Conservation (phyloP, 2,888 invertebrate species). For the Xanthia togata region DNA sequence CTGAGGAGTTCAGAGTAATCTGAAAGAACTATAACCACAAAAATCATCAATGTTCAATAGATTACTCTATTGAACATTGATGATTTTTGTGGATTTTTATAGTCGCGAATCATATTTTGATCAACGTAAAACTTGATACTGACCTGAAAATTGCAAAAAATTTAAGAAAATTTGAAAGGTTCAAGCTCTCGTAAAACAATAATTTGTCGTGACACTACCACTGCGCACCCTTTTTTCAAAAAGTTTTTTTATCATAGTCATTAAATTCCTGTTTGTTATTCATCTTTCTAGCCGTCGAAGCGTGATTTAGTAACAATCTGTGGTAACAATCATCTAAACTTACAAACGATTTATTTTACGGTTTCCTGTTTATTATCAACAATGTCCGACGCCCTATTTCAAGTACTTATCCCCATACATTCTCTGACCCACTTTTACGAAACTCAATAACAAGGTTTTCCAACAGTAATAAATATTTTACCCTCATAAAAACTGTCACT, state of each 20-base stretch:
- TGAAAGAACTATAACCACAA: too few relatives aligned
- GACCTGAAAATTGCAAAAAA: too few relatives aligned
- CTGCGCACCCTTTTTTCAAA: background rate
- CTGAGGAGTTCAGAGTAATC: too few relatives aligned
- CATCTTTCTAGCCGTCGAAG: background rate
- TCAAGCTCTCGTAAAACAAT: background rate
- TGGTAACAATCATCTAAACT: background rate
- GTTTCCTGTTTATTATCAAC: background rate
- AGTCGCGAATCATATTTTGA: too few relatives aligned
- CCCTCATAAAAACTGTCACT: slow-evolving; percentile 24
- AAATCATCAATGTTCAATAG: too few relatives aligned
- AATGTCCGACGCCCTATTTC: background rate
- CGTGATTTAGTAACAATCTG: too few relatives aligned
- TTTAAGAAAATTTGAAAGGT: too few relatives aligned
- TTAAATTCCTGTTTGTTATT: background rate
- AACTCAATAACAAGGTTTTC: slow-evolving; percentile 25
- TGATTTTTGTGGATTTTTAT: too few relatives aligned
- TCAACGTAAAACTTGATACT: too few relatives aligned
- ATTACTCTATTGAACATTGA: too few relatives aligned
- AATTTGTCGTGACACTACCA: background rate
- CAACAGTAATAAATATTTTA: slow-evolving; percentile 30
- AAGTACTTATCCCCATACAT: background rate
- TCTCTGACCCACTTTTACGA: slow-evolving; percentile 26
- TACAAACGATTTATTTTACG: background rate
- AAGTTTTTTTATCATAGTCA: background rate